Percentiles rank a stretch among this genome's conserved stretches.
phyloP scores from a whole-genome alignment of 2,797 vertebrate species.

The Hyperoplus immaculatus region DNA sequence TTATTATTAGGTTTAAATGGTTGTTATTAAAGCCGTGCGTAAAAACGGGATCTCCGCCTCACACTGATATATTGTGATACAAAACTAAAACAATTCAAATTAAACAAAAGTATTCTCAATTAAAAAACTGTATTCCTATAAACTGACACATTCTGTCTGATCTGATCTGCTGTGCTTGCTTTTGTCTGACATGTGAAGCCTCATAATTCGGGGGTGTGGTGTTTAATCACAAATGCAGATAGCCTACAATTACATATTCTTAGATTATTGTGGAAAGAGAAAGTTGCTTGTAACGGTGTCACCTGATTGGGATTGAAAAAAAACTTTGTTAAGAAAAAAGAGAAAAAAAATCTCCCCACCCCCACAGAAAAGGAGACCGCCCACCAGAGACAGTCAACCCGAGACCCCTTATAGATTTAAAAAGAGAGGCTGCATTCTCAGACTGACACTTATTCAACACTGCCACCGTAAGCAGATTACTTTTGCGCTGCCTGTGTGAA shows the following conservation, averaged over 20 bases:
- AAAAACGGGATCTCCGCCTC: background rate
- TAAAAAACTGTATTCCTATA: constrained; percentile 27
- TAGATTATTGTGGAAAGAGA: constrained; percentile 69
- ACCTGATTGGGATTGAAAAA: constrained; percentile 92
- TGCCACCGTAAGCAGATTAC: constrained; percentile 91
- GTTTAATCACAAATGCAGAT: constrained; percentile 9
- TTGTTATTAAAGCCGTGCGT: constrained; percentile 4
- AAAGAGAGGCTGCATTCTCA: constrained; percentile 98
- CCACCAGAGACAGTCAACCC: constrained; percentile 95
- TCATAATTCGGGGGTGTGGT: background rate
- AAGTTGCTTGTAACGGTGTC: constrained; percentile 90
- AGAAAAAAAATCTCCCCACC: constrained; percentile 88
- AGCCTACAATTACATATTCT: constrained; percentile 39
- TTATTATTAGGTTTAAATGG: background rate
- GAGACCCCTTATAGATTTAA: constrained; percentile 99
- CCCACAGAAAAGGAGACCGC: constrained; percentile 95
- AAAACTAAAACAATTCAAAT: background rate
- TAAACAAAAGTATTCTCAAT: constrained; percentile 25
- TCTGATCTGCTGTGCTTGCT: background rate
- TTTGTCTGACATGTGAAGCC: constrained; percentile 1
- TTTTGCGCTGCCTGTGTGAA: constrained; percentile 83
- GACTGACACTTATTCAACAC: constrained; percentile 98
- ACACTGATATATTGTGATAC: too few species aligned
- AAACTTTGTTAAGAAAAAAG: constrained; percentile 87
- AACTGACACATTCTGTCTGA: constrained; percentile 19